phyloP scores from a whole-genome alignment of 2,113 vertebrate genomes.

The Tetrax tetrax region DNA sequence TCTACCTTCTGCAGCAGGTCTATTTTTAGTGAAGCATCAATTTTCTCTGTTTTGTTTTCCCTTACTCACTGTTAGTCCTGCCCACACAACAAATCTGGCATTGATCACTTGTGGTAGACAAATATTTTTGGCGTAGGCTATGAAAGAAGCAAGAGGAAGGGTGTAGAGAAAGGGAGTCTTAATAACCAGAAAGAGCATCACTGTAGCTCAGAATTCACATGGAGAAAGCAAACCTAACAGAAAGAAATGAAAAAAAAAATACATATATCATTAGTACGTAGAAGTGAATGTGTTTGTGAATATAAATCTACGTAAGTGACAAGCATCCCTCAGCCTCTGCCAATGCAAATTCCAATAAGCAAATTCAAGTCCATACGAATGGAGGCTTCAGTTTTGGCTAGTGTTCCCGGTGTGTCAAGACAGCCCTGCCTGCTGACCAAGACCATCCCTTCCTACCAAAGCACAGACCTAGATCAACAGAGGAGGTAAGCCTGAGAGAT shows the following conservation, averaged over 20 bases:
- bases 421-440: neutral
- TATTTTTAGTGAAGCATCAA: slow-evolving; percentile 61
- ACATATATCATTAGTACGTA: rapidly evolving
- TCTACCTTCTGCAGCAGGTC: slow-evolving; percentile 52
- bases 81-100: slow-evolving; percentile 63
- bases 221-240: neutral
- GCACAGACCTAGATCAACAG: neutral
- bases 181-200: neutral
- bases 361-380: neutral
- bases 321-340: neutral
- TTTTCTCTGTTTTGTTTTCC: slow-evolving; percentile 37
- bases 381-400: neutral
- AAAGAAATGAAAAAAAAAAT: neutral
- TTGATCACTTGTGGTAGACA: slow-evolving; percentile 41
- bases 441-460: neutral
- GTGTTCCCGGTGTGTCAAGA: neutral
- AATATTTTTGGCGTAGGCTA: slow-evolving; percentile 16
- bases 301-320: neutral
- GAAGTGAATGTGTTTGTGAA: neutral
- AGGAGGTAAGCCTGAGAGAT: neutral
- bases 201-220: neutral
- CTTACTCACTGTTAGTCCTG: slow-evolving; percentile 11
- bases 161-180: neutral
- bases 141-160: neutral
- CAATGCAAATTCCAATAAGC: neutral